These are phyloP conservation scores for Mormoops blainvillei DNA, from an alignment of 2,113 vertebrate species.

Conservation along the genomic window DNA sequence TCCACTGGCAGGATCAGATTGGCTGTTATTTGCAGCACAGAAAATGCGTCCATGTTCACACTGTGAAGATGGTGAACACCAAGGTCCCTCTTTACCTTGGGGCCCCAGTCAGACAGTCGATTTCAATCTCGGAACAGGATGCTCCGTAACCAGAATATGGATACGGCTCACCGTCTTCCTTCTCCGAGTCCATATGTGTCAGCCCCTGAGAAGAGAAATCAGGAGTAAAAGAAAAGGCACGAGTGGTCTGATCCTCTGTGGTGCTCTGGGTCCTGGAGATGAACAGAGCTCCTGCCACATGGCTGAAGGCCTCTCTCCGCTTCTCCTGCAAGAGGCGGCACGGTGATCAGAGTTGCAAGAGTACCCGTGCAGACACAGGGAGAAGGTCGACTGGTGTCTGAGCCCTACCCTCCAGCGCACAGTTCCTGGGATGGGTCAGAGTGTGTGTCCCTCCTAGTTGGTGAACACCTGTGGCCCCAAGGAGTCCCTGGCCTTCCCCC, in stretches of 20 bases:
- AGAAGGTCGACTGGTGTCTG: not conserved
- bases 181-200: slow-evolving; percentile 85
- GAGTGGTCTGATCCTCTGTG: accelerated
- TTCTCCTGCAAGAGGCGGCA: not conserved
- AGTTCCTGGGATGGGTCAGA: not conserved
- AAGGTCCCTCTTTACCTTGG: slow-evolving; percentile 78
- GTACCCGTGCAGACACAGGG: accelerated
- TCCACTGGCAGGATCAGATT: not conserved
- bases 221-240: not conserved
- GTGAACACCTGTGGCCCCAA: not conserved
- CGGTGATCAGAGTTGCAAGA: no score
- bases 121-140: slow-evolving; percentile 87
- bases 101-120: slow-evolving; percentile 88
- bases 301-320: not conserved
- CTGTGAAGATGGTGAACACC: not conserved
- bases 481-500: not conserved
- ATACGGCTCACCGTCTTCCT: slow-evolving; percentile 80
- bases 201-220: slow-evolving; percentile 77
- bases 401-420: accelerated
- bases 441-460: not conserved
- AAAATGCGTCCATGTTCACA: no score
- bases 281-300: no score
- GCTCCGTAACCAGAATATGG: slow-evolving; percentile 82
- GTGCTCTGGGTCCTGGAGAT: not conserved
- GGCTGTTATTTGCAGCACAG: not conserved